A percentile compares a stretch with the other conserved stretches of the same genome.
These are phyloP conservation scores for Alca torda DNA, from an alignment of 2,797 vertebrate species.

Conservation along the genomic window DNA sequence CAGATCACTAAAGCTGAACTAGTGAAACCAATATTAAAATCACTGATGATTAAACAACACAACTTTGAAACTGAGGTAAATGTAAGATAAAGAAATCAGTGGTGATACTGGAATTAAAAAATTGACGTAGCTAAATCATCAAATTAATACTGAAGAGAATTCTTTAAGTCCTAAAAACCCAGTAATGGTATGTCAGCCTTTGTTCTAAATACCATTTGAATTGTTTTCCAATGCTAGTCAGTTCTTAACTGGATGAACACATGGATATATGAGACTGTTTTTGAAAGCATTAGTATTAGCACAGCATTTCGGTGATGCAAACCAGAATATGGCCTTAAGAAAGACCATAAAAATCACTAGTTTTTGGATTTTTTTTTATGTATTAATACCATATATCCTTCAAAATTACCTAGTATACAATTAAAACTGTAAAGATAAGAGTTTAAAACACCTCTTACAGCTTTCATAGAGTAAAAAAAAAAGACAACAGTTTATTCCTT, in stretches of 20 bases:
- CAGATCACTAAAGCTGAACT: not conserved
- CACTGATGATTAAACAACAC: not conserved
- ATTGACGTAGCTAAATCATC: not conserved
- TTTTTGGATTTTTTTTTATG: not conserved
- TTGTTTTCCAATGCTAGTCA: not conserved
- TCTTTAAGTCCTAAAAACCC: not conserved
- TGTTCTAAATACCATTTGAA: not conserved
- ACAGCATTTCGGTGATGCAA: not conserved
- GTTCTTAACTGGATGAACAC: not conserved
- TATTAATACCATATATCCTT: not conserved
- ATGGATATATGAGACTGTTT: not conserved
- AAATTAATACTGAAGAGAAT: conserved; percentile 20
- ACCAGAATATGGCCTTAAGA: not conserved
- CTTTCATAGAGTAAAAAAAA: not conserved
- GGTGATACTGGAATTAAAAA: not conserved
- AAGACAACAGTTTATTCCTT: not conserved
- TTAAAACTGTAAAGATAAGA: not conserved
- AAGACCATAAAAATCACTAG: not conserved
- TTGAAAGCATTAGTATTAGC: not conserved
- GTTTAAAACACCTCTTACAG: not conserved
- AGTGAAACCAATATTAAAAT: not conserved
- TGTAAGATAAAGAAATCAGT: not conserved
- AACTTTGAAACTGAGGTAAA: not conserved
- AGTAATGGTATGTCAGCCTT: not conserved
- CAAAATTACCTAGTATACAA: not conserved